A percentile compares a stretch with the other conserved stretches of the same genome.
These are phyloP conservation scores for Peromyscus melanophrys DNA, from an alignment of 2,797 vertebrate genomes.

Conservation along the genomic window DNA sequence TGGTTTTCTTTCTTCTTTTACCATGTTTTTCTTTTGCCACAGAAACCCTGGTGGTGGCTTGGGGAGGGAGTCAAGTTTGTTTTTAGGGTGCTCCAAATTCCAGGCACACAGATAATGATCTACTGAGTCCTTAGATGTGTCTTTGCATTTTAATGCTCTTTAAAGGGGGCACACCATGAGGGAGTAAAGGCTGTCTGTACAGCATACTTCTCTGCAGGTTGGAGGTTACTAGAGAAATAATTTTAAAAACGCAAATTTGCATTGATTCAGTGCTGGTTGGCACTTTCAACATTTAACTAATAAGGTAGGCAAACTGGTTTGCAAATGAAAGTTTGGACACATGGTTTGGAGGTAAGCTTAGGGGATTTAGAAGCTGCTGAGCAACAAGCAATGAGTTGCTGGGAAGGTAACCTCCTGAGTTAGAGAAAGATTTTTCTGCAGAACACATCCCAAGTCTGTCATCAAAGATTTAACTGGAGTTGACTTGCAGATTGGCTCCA, in stretches of 20 bases:
- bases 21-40: neutral
- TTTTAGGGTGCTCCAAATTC: constrained; percentile 42
- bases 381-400: neutral
- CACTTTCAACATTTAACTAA: neutral
- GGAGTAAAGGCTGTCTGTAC: neutral
- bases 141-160: constrained; percentile 45
- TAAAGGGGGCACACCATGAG: neutral
- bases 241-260: constrained; percentile 45
- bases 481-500: neutral
- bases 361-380: constrained; percentile 7
- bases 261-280: neutral
- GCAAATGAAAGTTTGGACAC: neutral
- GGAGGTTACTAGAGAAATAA: neutral
- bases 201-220: neutral
- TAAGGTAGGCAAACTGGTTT: neutral
- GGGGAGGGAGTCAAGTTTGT: neutral
- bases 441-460: neutral
- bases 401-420: neutral
- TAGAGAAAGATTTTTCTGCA: constrained; percentile 31
- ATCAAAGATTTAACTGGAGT: neutral
- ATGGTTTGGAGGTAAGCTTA: neutral
- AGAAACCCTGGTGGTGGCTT: neutral
- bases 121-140: neutral
- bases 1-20: neutral
- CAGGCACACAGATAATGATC: neutral